phyloP scores from a whole-genome alignment of 2,113 vertebrate genomes.

The Elanus axillaris region DNA sequence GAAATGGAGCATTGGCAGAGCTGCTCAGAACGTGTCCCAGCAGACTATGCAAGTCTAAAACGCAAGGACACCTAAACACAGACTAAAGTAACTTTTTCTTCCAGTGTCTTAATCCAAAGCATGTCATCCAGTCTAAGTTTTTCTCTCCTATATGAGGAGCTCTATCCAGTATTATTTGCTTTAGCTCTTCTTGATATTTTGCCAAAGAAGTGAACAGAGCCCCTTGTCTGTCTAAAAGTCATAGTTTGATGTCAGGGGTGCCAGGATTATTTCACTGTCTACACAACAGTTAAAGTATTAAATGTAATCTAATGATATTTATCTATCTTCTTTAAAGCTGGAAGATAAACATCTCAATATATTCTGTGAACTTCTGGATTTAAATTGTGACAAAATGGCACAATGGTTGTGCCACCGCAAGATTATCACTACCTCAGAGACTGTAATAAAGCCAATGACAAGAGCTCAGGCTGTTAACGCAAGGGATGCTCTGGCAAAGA shows the following conservation, averaged over 20 bases:
- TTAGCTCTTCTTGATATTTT: background rate
- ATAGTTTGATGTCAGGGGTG: background rate
- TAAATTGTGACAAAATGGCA: constrained; percentile 66
- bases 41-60: background rate
- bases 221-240: background rate
- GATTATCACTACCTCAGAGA: constrained; percentile 84
- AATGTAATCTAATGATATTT: background rate
- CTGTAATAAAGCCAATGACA: constrained; percentile 86
- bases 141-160: background rate
- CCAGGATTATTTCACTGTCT: background rate
- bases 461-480: constrained; percentile 81
- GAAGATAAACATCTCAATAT: constrained; percentile 80
- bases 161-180: background rate
- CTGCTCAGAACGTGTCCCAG: background rate
- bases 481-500: constrained; percentile 91
- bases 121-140: background rate
- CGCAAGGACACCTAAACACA: background rate
- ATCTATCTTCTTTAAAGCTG: constrained; percentile 63
- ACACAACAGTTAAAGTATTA: background rate
- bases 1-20: background rate
- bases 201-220: background rate
- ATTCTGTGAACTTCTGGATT: constrained; percentile 85
- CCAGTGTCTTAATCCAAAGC: background rate
- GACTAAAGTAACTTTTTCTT: background rate
- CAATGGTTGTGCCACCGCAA: constrained; percentile 88